A percentile compares a stretch with the other conserved stretches of the same genome.
Conservation (phyloP, 2,888 invertebrate genomes). For the Nemotelus pantherinus region DNA sequence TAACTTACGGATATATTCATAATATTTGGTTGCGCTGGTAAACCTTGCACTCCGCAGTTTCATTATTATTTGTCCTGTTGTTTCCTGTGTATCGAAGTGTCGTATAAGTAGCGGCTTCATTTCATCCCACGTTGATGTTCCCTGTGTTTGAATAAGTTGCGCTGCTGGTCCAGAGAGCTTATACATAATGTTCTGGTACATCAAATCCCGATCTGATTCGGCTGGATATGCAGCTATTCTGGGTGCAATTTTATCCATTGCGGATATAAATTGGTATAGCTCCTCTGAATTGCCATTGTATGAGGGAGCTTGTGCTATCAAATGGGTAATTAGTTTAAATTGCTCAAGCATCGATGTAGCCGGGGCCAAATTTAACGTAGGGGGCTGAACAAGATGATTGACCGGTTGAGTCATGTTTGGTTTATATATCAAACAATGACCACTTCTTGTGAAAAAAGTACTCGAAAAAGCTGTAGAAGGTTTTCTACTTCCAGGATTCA, state of each 20-base stretch:
- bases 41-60: background rate
- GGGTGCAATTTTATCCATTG: slow-evolving; percentile 1
- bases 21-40: background rate
- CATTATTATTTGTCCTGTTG: slow-evolving; percentile 1
- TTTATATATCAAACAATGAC: no score
- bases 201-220: slow-evolving; percentile 6
- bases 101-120: slow-evolving; percentile 1
- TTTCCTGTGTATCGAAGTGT: slow-evolving; percentile 3
- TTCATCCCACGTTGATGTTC: background rate
- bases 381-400: no score
- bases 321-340: no score
- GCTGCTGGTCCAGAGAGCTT: slow-evolving; percentile 2
- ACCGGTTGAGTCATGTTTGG: no score
- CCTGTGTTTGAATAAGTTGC: background rate
- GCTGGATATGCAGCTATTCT: slow-evolving; percentile 9
- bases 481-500: no score
- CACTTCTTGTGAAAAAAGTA: no score
- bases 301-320: no score
- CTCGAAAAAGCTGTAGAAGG: no score
- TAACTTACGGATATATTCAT: slow-evolving; percentile 9
- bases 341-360: no score
- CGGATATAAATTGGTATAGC: slow-evolving; percentile 6
- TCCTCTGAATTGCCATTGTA: background rate
- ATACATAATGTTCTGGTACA: background rate
- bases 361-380: no score